phyloP scores from a whole-genome alignment of 2,888 invertebrate genomes.

The Pseudoips prasinana region DNA sequence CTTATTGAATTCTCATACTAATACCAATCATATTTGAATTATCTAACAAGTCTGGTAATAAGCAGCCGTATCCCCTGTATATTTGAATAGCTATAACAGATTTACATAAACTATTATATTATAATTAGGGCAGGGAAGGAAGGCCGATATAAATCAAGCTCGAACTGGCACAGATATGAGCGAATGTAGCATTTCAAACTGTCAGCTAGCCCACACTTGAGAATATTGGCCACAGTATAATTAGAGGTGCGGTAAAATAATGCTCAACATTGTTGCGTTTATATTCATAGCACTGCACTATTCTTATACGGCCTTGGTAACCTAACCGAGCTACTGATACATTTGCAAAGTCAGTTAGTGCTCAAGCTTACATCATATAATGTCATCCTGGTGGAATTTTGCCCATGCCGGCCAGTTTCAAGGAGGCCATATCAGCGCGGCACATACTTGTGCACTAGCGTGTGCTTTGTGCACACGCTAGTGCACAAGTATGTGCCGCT shows the following conservation, averaged over 20 bases:
- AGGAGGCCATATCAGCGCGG: no score
- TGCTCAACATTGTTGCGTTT: conserved; percentile 55
- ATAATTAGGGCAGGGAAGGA: conserved; percentile 19
- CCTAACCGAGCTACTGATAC: conserved; percentile 48
- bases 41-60: neutral
- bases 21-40: no score
- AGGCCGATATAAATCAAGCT: conserved; percentile 25
- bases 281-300: conserved; percentile 57
- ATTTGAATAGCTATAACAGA: conserved; percentile 4
- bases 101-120: conserved; percentile 9
- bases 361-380: conserved; percentile 23
- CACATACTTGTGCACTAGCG: no score
- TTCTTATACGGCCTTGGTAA: conserved; percentile 63
- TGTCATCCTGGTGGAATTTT: no score
- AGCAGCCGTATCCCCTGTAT: conserved; percentile 14
- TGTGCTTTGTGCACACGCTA: no score
- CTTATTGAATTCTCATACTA: no score
- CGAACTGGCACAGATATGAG: conserved; percentile 35
- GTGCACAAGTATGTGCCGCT: no score
- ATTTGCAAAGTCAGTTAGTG: conserved; percentile 32
- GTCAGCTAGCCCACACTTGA: conserved; percentile 47
- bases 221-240: conserved; percentile 48
- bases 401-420: conserved; percentile 11
- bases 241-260: conserved; percentile 55
- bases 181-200: conserved; percentile 41